Evolutionary conservation across 2,797 vertebrate genomes (phyloP).

Genomic region (Leontopithecus rosalia): DNA sequence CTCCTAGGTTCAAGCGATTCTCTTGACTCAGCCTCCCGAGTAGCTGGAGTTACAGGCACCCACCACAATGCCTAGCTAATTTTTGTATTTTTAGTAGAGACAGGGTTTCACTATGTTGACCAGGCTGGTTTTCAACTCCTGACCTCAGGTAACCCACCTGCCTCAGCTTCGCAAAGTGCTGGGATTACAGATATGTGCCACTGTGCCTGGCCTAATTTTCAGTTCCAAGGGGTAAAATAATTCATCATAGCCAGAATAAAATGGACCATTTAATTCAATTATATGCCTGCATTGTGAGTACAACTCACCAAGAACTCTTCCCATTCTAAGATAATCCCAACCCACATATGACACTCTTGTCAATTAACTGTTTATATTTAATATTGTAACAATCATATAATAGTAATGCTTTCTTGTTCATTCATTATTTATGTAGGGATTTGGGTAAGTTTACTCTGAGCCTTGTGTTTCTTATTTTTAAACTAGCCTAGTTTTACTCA

Average conservation of each 20-base stretch:
- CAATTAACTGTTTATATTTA: neutral
- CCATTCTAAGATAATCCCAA: neutral
- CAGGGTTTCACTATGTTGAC: neutral
- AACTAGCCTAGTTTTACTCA: too few relatives aligned
- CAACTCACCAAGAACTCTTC: neutral
- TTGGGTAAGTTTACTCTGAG: neutral
- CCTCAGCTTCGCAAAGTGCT: neutral
- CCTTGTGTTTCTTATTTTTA: neutral
- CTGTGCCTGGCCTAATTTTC: neutral
- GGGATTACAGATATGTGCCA: neutral
- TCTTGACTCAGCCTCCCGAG: neutral
- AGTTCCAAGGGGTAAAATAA: neutral
- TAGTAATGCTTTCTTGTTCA: neutral
- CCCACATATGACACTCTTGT: neutral
- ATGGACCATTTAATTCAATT: neutral
- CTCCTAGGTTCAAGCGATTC: neutral
- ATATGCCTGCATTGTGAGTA: neutral
- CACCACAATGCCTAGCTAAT: neutral
- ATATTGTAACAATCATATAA: neutral
- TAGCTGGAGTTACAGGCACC: neutral
- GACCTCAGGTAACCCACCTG: neutral
- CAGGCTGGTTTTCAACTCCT: neutral
- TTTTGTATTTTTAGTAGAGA: neutral
- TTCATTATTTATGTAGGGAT: neutral
- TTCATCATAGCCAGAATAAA: neutral